phyloP scores from a whole-genome alignment of 1,140 invertebrate genomes.

The Bathynomus jamesi region DNA sequence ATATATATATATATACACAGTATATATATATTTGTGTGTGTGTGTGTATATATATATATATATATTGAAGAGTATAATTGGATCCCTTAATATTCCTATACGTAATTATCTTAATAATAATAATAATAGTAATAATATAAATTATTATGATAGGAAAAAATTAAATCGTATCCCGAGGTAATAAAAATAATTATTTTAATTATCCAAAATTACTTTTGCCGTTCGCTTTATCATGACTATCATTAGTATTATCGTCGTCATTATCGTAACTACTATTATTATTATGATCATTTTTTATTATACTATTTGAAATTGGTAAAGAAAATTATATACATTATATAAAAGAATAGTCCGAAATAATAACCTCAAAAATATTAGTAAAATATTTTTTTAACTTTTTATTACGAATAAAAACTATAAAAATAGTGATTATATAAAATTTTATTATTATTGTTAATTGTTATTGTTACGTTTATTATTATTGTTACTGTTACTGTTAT shows the following conservation, averaged over 20 bases:
- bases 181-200: too few species aligned
- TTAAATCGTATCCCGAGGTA: too few species aligned
- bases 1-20: too few species aligned
- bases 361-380: constrained; percentile 1
- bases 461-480: neutral
- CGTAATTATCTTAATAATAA: too few species aligned
- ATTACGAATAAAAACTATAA: neutral
- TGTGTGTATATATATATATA: too few species aligned
- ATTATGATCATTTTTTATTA: neutral
- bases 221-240: constrained; percentile 26
- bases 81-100: too few species aligned
- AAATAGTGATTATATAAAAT: neutral
- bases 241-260: constrained; percentile 19
- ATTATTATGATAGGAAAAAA: too few species aligned
- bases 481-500: neutral
- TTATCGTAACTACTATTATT: neutral
- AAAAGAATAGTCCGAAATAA: neutral
- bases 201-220: constrained; percentile 2
- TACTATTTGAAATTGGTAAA: constrained; percentile 3
- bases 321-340: neutral
- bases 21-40: too few species aligned
- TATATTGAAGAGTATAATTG: too few species aligned
- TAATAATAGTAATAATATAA: too few species aligned
- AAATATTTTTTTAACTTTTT: neutral
- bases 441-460: neutral